These are phyloP conservation scores for Perizoma affinitatum DNA, from an alignment of 2,888 invertebrate genomes.

Conservation along the genomic window DNA sequence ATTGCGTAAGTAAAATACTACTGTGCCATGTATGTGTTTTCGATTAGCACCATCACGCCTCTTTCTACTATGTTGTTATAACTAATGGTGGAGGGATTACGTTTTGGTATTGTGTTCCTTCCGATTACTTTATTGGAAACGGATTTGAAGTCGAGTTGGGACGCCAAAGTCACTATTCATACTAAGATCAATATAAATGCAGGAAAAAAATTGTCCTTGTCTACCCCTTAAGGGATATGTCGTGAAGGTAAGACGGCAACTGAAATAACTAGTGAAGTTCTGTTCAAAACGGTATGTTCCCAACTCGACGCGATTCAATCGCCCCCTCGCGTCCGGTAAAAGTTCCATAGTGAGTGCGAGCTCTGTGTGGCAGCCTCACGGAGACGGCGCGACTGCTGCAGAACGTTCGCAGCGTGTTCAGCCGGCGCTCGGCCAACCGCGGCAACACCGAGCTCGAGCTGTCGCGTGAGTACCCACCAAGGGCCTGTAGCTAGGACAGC, in stretches of 20 bases:
- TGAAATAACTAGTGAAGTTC: no score
- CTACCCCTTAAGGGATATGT: not conserved
- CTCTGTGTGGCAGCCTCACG: slow-evolving; percentile 91
- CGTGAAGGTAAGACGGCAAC: not conserved
- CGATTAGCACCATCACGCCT: slow-evolving; percentile 35
- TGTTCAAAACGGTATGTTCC: slow-evolving; percentile 17
- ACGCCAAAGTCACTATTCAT: not conserved
- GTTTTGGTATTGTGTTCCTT: slow-evolving; percentile 20
- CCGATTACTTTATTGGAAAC: slow-evolving; percentile 13
- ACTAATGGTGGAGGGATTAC: slow-evolving; percentile 14
- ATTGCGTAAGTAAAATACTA: slow-evolving; percentile 9
- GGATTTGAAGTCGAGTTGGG: slow-evolving; percentile 20
- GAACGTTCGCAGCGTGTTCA: slow-evolving; percentile 97
- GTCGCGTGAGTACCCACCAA: slow-evolving; percentile 91
- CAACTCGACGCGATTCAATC: slow-evolving; percentile 15
- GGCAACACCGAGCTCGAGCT: slow-evolving; percentile 94
- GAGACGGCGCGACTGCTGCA: slow-evolving; percentile 98
- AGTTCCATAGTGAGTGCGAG: slow-evolving; percentile 61
- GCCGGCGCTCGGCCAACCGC: slow-evolving; percentile 90
- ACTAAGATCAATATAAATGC: not conserved
- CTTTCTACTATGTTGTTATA: slow-evolving; percentile 22
- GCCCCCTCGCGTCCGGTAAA: slow-evolving; percentile 47
- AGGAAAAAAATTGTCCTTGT: not conserved
- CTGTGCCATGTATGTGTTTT: slow-evolving; percentile 19
- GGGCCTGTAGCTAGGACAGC: not conserved